Evolutionary conservation across 1,140 invertebrate species (phyloP), one percentile per base, ranked within the genome.

Genomic region (Oryctes rhinoceros): DNA sequence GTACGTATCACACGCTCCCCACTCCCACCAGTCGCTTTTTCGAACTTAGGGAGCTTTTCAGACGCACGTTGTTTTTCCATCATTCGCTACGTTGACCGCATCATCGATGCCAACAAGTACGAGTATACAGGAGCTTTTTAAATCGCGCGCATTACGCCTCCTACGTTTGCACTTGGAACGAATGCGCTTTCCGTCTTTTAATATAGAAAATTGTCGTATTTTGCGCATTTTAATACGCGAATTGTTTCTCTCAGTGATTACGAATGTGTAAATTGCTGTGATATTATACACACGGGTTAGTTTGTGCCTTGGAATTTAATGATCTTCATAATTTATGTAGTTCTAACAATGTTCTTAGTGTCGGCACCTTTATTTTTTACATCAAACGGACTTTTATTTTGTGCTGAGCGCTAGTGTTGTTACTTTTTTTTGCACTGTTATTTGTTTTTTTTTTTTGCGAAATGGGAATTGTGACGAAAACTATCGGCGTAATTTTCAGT

Each of bases 401-500:
- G 53, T 59, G 53, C 53, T 18, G 18, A 59, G 18, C 53, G 15
- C 18, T 59, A 59, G 53, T 59, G 53, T 59, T 59, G 15, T 15
- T 53, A 53, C 39, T 44, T 44, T 30, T 30, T 44, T 10, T 44
- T 44, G 39, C 39, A 30, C 24, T 30, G 24, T 30, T 30, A 30
- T 30, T 30, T 30, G 49, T 53, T 53, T 4, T 53, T 18, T n/a
- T 78, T 81, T 79, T 81, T 79, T 30, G 62, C 76, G 20, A 86
- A 84, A 92, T 93, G 91, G 92, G 92, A 82, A 91, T 93, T 85
- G 91, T 93, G 83, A 92, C 92, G 77, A 94, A 93, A 86, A 92
- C 92, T 78, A 90, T 93, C 81, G 92, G 92, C 86, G 92, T 93
- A 84, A 90, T 94, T 85, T 94, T 92, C 90, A 92, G 91, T 88